Evolutionary conservation across 1,140 invertebrate genomes (phyloP), one percentile per base, ranked within the genome.

Genomic region (Gryon sp.): DNA sequence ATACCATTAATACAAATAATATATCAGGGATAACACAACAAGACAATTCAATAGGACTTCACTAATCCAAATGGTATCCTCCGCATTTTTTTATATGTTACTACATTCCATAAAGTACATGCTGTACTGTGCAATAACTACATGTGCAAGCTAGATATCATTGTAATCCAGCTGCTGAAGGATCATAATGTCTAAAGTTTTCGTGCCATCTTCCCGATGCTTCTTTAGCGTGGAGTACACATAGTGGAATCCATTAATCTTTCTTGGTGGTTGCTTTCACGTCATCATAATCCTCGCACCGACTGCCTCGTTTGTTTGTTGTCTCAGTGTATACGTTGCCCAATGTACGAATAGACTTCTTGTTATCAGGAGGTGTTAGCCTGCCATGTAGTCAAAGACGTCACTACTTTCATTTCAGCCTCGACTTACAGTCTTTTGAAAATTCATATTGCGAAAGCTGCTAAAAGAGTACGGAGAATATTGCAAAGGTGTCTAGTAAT

Each of bases 261-360:
- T 74, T 70, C 70, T 26, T 38, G 24, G 43, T 60, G 45, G 50
- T 63, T 78, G 50, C 34, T 73, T 62, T 63, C 41, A 52, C 43
- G 57, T 78, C 68, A 55, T 72, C 68, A 73, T 73, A 70, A 70
- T 60, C 52, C 60, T 38, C 52, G 28, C 52, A 70, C 52, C 46
- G 28, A 60, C 65, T 69, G 48, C 50, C 69, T 73, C 57, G 52
- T 73, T 73, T 73, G 60, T 73, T 69, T 69, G 57, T 69, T 69
- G 43, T 55, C 60, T 78, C 38, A 75, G 45, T 70, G 22, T 70
- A 65, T 48, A 57, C 74, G 41, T 40, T 69, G 50, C 24, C 65
- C 65, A 68, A 69, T 65, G 40, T 18, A 20, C 74, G 59, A 76
- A 65, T 70, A 69, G 59, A 76, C 65, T 76, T 70, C 48, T 76